phyloP scores from a whole-genome alignment of 2,888 invertebrate species.

The Plebejus anna region DNA sequence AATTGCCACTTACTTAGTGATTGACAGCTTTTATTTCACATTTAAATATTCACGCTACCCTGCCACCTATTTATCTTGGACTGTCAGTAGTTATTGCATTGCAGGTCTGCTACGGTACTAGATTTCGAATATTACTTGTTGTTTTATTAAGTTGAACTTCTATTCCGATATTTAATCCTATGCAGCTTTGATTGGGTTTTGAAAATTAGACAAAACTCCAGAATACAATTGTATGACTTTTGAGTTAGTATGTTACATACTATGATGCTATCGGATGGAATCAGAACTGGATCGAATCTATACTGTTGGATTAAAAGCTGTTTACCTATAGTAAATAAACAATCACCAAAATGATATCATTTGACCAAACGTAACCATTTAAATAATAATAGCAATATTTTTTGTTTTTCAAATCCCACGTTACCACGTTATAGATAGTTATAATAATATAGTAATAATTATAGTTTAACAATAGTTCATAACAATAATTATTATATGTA shows the following conservation, averaged over 20 bases:
- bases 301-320: not conserved
- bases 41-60: conserved; percentile 8
- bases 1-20: conserved; percentile 19
- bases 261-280: not conserved
- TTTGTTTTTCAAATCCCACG: not conserved
- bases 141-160: not conserved
- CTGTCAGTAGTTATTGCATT: not conserved
- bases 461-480: not conserved
- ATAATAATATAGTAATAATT: not conserved
- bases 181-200: not conserved
- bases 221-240: not conserved
- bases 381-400: not conserved
- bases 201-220: not conserved
- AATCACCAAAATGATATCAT: not conserved
- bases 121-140: not conserved
- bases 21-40: not conserved
- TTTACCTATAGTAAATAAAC: not conserved
- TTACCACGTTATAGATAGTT: not conserved
- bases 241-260: not conserved
- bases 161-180: not conserved
- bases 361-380: not conserved
- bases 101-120: not conserved
- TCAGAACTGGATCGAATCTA: not conserved
- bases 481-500: not conserved
- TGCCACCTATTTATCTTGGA: not conserved